Percentiles rank a stretch among this genome's conserved stretches.
These are phyloP conservation scores for Lamellibrachia satsuma DNA, from an alignment of 2,888 invertebrate genomes.

Conservation along the genomic window DNA sequence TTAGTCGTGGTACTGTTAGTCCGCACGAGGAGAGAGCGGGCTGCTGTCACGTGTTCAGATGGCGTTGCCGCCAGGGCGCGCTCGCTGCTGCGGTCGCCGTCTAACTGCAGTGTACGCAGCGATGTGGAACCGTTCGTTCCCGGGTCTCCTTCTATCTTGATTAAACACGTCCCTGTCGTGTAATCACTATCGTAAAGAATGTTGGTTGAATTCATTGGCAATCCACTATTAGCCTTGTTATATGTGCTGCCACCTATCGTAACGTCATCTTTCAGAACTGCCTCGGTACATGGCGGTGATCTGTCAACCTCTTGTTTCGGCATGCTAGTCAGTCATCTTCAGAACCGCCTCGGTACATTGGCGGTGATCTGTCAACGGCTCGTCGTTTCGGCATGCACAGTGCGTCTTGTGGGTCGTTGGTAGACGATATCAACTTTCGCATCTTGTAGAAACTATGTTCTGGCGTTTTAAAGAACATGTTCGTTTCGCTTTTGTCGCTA, in stretches of 20 bases:
- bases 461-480: not conserved
- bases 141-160: not conserved
- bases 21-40: not conserved
- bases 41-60: not conserved
- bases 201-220: not conserved
- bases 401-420: not conserved
- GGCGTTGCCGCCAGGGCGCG: not conserved
- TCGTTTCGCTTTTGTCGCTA: not conserved
- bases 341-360: not conserved
- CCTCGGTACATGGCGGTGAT: not conserved
- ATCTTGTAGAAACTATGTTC: not conserved
- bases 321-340: not conserved
- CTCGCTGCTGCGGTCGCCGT: not conserved
- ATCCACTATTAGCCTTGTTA: not conserved
- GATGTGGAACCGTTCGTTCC: not conserved
- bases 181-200: not conserved
- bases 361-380: not conserved
- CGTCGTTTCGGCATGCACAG: not conserved
- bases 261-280: not conserved
- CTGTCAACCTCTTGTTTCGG: not conserved
- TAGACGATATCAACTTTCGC: not conserved
- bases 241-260: not conserved
- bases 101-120: not conserved
- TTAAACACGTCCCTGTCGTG: not conserved
- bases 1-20: not conserved